Base-by-base conservation (phyloP, 2,888 invertebrate species). In the Cistogaster globosa region DNA sequence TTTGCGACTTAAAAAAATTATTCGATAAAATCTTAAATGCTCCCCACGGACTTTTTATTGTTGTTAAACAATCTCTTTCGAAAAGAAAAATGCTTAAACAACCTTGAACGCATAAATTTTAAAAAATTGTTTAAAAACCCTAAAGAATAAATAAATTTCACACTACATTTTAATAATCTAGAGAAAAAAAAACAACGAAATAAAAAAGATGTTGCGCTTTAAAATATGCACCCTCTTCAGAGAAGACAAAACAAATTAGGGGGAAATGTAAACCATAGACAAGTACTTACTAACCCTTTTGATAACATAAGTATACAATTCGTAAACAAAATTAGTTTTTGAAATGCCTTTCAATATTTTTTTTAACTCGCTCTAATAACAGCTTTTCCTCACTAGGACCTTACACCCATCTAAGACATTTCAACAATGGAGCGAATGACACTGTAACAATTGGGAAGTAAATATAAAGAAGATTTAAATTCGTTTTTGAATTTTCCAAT, bases 161-260 rank as follows among this genome's bases (percentile, higher is more conserved):
- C 85, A 79, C 78, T 75, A 75, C 79, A 87, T 83, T 87, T 84
- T 84, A 84, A 86, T 87, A 84, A 87, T 84, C 83, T 75, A 74
- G 83, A 83, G 81, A 86, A 42, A 42, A 7, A 38, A 38, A 57
- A 86, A 78, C 38, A 67, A 76, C 16, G 18, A 62, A 55, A 32
- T 9, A 48, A 67, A 53, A 53, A 62, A 69, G 36, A 69, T 62
- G 69, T 62, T 62, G 26, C 26, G 16, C 60, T 77, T 84, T 76
- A 84, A 80, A 65, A 80, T 84, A 84, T 84, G 84, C 71, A 84
- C 80, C 84, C 83, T 62, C 79, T 76, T 80, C 75, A 16, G 8
- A 77, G 20, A 11, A 71, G 55, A 71, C 18, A 78, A 67, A 77
- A 36, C 62, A 69, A 45, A 75, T 63, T 75, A 53, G 62, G 68